Base-by-base conservation (phyloP, 2,888 invertebrate genomes). In the Bimastos eiseni region DNA sequence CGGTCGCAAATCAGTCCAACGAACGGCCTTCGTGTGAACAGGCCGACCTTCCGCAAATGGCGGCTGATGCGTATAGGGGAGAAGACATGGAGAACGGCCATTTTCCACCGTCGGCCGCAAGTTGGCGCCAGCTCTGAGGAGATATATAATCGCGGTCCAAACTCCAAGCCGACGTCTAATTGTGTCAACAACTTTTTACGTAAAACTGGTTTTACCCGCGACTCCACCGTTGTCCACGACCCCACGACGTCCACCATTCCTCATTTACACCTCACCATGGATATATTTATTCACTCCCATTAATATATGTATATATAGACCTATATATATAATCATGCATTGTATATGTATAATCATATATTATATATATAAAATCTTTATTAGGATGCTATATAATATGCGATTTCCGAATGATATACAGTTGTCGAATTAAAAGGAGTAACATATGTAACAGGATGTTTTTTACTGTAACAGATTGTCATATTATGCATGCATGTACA, bases 51-150 rank as follows among this genome's bases (percentile, higher is more conserved):
- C 70, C 70, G 70, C 30, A 70, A 70, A 70, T 70, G 70, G 70
- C 70, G 70, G 6, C 49, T 15, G 49, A 49, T 24, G 21, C 30
- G n/a, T 70, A 41, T 6, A 70, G n/a, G 8, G 70, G n/a, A n/a
- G 70, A n/a, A 70, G 30, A n/a, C 8, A 70, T n/a, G 70, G 70
- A n/a, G 30, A 6, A 70, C 6, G 8, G 70, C n/a, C 70, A 70
- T 30, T 70, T 49, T 49, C 49, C 49, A 49, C 24, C 49, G n/a
- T 70, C n/a, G 70, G 70, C 70, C 70, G 70, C n/a, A n/a, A 70
- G 70, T 70, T 70, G 70, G 70, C 70, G 70, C 70, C 70, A 70
- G 70, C 70, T 70, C n/a, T n/a, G 30, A 70, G 70, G 70, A 70
- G 70, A 70, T 30, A 70, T 70, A 70, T 70, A 8, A n/a, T 30